Base-by-base conservation (phyloP, 2,888 invertebrate genomes). In the Drosophila algonquin region DNA sequence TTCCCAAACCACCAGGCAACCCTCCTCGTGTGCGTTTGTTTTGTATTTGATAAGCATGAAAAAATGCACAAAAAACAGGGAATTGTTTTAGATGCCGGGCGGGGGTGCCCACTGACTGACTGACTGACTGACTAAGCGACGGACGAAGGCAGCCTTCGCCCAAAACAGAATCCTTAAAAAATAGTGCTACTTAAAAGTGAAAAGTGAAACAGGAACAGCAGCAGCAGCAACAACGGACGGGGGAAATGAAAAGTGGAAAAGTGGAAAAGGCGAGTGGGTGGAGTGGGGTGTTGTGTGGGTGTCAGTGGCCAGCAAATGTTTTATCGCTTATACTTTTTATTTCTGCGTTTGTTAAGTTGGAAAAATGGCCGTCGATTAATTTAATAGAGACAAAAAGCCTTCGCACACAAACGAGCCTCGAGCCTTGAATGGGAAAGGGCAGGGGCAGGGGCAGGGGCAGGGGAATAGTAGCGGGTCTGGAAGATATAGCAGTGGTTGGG, bases 341-440 rank as follows among this genome's bases (percentile, higher is more conserved):
- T 75, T 77, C 78, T 88, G 63, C 63, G 79, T 84, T 72, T 83
- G 79, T 90, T 90, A 90, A 90, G 90, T 90, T 89, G 89, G 90
- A 90, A 90, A 90, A 90, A 90, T 90, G 82, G 81, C 84, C 68
- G 71, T 81, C 90, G 89, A 90, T 90, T 90, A 90, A 90, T 90
- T 90, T 90, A 84, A 86, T 89, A 90, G 90, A 90, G 90, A 90
- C 90, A 90, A 90, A 90, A 90, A 87, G 87, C 87, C 84, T 86
- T 81, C 67, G 70, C 70, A 76, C 60, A 69, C 77, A 82, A 71
- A 81, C 52, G 69, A 51, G 73, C 64, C 73, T 48, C 52, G 24
- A 24, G 24, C 24, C 24, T 24, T 0, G 24, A 57, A 51, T 27
- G n/a, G 53, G 4, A 52, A 14, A 16, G 16, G 6, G 21, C 3